Evolutionary conservation across 2,888 invertebrate species (phyloP), one percentile per base, ranked within the genome.

Genomic region (Sepioteuthis lessoniana): DNA sequence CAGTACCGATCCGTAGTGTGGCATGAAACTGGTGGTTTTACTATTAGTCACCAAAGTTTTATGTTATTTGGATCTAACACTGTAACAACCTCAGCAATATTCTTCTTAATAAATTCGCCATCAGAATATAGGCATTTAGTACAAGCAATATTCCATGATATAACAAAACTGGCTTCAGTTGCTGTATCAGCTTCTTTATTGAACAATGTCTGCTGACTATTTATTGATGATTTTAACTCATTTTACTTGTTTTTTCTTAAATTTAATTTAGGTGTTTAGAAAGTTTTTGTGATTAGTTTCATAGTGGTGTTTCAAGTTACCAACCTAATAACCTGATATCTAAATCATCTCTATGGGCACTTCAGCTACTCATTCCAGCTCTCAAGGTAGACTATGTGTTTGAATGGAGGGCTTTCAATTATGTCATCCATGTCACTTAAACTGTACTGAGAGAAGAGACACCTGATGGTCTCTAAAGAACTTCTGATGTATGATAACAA

Each of bases 81-180:
- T 21, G 90, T 25, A 90, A 90, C 90, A 46, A 10, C 46, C 10
- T 47, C 47, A 47, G 47, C 47, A 13, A 31, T n/a, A 90, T 90
- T 90, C 3, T 31, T 90, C 37, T 90, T 28, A 4, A 90, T n/a
- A 90, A 90, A 90, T 90, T 90, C 31, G 16, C 90, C n/a, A n/a
- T 90, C n/a, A 90, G 1, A 28, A 90, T 90, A 28, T 90, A 31
- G 90, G 90, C 37, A 31, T 90, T 90, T 25, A 90, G 28, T 31
- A 90, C n/a, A 19, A 90, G 90, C 3, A 90, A 90, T 90, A 90
- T 90, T 90, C 90, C 90, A 90, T 90, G 90, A 35, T 31, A 90
- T 4, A 90, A 90, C 90, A 90, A 90, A 28, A 28, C 19, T 28
- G 31, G 90, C 28, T 90, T 90, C 90, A n/a, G 90, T 90, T 31